A percentile compares a stretch with the other conserved stretches of the same genome.
Conservation (phyloP, 1,140 invertebrate genomes). For the Wasmannia auropunctata region DNA sequence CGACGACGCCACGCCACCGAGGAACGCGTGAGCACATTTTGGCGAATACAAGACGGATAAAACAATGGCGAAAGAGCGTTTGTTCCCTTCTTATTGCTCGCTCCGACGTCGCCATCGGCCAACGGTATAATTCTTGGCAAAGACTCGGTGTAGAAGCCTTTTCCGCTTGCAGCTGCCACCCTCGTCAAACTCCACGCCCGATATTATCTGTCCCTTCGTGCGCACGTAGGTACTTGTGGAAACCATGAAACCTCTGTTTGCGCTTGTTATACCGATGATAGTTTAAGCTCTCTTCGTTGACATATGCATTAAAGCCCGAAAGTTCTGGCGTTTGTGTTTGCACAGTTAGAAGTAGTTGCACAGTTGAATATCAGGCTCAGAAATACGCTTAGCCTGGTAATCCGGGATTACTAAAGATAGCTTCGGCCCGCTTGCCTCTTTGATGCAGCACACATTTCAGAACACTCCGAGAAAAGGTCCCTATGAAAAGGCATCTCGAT, state of each 20-base stretch:
- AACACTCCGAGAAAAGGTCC: conserved; percentile 9
- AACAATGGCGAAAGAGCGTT: conserved; percentile 46
- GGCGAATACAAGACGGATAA: conserved; percentile 33
- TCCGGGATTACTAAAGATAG: not conserved
- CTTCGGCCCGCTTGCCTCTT: conserved; percentile 7
- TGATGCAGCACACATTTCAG: conserved; percentile 35
- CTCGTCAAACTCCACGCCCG: conserved; percentile 48
- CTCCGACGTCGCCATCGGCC: not conserved
- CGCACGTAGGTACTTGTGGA: not conserved
- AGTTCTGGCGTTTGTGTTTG: not conserved
- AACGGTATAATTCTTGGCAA: conserved; percentile 49
- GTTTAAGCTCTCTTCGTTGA: conserved; percentile 22
- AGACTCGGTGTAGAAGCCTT: not conserved
- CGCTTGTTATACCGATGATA: not conserved
- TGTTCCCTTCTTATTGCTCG: conserved; percentile 9
- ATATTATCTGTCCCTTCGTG: not conserved
- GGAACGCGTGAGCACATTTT: not conserved
- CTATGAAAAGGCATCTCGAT: conserved; percentile 24
- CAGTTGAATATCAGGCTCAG: not conserved
- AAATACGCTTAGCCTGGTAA: conserved; percentile 8
- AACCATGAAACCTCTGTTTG: not conserved
- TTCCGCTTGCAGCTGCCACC: conserved; percentile 48
- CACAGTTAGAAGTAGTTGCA: not conserved
- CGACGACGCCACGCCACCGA: not conserved
- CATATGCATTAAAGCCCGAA: not conserved